These are phyloP conservation scores for Augochlorella aurata DNA, from an alignment of 2,888 invertebrate genomes.

Conservation along the genomic window DNA sequence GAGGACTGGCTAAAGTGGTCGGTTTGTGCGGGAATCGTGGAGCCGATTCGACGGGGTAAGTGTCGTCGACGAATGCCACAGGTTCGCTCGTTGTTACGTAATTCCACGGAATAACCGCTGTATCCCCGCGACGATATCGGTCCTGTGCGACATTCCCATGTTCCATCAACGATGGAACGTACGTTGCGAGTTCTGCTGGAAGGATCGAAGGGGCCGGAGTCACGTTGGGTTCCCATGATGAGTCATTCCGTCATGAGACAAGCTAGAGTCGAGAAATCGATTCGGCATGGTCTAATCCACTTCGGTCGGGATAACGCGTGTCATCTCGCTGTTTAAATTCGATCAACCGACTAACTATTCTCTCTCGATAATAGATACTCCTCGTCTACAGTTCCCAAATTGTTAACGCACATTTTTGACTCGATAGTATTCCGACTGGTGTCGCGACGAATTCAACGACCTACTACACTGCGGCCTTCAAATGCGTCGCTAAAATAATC, in stretches of 20 bases:
- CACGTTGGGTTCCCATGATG: conserved; percentile 49
- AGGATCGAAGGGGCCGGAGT: conserved; percentile 16
- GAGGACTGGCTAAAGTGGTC: conserved; percentile 23
- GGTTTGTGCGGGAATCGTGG: conserved; percentile 13
- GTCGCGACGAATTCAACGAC: too few species aligned
- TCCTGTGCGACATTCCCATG: too few species aligned
- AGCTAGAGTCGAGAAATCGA: conserved; percentile 47
- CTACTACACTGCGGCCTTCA: too few species aligned
- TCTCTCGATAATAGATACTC: too few species aligned
- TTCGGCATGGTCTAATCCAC: conserved; percentile 46
- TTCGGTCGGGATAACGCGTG: conserved; percentile 17
- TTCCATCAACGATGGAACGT: background rate
- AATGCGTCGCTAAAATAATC: too few species aligned
- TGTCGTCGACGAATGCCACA: conserved; percentile 2
- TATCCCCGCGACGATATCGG: too few species aligned
- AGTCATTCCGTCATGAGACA: conserved; percentile 39
- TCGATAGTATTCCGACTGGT: too few species aligned
- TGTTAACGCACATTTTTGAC: too few species aligned
- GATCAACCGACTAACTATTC: background rate
- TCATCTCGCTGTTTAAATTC: conserved; percentile 23
- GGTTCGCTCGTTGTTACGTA: conserved; percentile 9
- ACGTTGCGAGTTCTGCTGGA: background rate
- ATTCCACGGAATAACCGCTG: background rate
- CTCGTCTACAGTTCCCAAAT: too few species aligned
- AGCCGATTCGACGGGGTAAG: conserved; percentile 12